Conservation (phyloP, 2,888 invertebrate species). For the Hanleya hanleyi region DNA sequence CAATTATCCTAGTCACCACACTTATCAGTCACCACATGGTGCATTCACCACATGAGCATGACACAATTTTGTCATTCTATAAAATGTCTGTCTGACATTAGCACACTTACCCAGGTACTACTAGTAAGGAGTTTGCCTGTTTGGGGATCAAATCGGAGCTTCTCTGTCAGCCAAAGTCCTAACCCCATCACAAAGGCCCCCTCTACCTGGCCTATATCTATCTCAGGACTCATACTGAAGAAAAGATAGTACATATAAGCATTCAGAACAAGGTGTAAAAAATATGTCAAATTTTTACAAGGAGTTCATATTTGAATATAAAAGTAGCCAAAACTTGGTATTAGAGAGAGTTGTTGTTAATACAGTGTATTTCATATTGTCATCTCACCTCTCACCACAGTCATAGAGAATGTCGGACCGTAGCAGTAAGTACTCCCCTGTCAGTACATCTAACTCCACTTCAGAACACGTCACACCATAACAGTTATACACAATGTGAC, state of each 20-base stretch:
- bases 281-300: too few relatives aligned
- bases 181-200: slow-evolving; percentile 85
- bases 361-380: too few relatives aligned
- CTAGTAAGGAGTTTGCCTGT: slow-evolving; percentile 83
- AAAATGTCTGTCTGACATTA: too few relatives aligned
- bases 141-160: slow-evolving; percentile 79
- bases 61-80: too few relatives aligned
- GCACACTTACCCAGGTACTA: slow-evolving; percentile 81
- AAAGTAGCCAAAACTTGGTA: too few relatives aligned
- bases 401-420: not conserved
- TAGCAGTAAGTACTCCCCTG: not conserved
- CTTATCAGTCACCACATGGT: too few relatives aligned
- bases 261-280: too few relatives aligned
- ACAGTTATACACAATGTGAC: not conserved
- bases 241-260: too few relatives aligned
- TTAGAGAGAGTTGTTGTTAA: too few relatives aligned
- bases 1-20: too few relatives aligned
- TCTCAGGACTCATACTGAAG: slow-evolving; percentile 64
- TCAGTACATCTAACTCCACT: slow-evolving; percentile 1
- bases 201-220: slow-evolving; percentile 74
- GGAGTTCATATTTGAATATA: too few relatives aligned
- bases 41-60: too few relatives aligned
- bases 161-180: slow-evolving; percentile 86
- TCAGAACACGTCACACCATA: not conserved
- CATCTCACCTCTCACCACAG: slow-evolving; percentile 2